Evolutionary conservation across 2,888 invertebrate species (phyloP).

Genomic region (Dromius quadrimaculatus): DNA sequence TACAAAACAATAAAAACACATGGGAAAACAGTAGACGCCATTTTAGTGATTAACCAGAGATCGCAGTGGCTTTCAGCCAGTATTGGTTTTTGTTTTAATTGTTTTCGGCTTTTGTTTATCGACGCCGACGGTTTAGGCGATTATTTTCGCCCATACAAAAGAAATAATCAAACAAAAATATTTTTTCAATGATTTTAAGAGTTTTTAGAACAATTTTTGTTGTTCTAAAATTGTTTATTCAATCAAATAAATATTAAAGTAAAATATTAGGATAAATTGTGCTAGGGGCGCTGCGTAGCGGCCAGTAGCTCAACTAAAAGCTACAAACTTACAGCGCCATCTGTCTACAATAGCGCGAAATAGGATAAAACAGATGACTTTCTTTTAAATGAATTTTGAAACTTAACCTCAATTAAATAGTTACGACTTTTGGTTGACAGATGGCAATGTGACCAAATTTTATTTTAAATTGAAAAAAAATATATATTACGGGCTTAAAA

Average conservation of each 20-base stretch:
- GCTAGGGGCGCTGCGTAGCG: too few relatives aligned
- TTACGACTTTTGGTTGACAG: too few relatives aligned
- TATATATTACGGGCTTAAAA: too few relatives aligned
- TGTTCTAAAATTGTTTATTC: constrained; percentile 8
- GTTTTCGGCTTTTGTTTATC: constrained; percentile 63
- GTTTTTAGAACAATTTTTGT: constrained; percentile 19
- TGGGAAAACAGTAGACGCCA: constrained; percentile 69
- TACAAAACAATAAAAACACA: constrained; percentile 69
- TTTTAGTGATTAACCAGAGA: constrained; percentile 69
- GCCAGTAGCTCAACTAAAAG: too few relatives aligned
- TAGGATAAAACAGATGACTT: too few relatives aligned
- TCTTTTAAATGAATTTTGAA: too few relatives aligned
- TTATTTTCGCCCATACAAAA: constrained; percentile 29
- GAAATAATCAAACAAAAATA: constrained; percentile 25
- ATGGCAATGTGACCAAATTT: too few relatives aligned
- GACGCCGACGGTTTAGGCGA: constrained; percentile 27
- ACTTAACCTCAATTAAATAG: too few relatives aligned
- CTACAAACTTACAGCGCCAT: too few relatives aligned
- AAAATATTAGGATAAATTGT: too few relatives aligned
- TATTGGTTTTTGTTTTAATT: constrained; percentile 68
- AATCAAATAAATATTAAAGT: constrained; percentile 30
- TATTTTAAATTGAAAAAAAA: too few relatives aligned
- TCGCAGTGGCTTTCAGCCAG: constrained; percentile 65
- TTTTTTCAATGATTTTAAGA: constrained; percentile 10
- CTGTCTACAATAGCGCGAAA: too few relatives aligned